phyloP scores from a whole-genome alignment of 2,113 vertebrate species.

The Calyptommatus sinebrachiatus region DNA sequence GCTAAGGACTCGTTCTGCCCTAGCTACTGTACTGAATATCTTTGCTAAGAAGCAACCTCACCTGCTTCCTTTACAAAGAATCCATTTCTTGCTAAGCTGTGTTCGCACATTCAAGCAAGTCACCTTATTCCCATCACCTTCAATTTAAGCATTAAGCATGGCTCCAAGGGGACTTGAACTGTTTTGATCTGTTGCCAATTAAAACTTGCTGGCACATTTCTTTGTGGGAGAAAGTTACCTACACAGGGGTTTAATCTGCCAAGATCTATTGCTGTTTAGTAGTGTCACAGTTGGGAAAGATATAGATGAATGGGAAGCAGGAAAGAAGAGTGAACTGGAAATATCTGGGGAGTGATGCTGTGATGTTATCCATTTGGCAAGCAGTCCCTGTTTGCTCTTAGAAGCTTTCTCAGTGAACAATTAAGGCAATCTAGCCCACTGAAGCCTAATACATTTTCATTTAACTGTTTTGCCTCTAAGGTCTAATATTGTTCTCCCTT shows the following conservation, averaged over 20 bases:
- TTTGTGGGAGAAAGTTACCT: not conserved
- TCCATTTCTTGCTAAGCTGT: not conserved
- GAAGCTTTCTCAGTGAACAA: conserved; percentile 11
- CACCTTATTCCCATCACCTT: conserved; percentile 1
- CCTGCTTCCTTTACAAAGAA: not conserved
- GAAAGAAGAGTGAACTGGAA: conserved; percentile 37
- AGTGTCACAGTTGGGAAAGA: conserved; percentile 26
- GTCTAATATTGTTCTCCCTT: conserved; percentile 10
- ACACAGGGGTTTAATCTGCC: conserved; percentile 3
- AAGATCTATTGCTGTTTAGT: not conserved
- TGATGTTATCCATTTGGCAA: conserved; percentile 43
- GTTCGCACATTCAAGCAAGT: not conserved
- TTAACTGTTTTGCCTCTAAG: conserved; percentile 16
- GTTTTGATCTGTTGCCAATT: conserved; percentile 35
- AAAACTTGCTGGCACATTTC: conserved; percentile 5
- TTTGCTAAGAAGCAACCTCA: too few relatives aligned
- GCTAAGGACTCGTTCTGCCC: too few relatives aligned
- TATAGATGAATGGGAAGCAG: conserved; percentile 34
- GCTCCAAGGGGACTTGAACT: conserved; percentile 30
- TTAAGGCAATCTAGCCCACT: not conserved
- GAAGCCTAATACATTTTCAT: not conserved
- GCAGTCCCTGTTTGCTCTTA: not conserved
- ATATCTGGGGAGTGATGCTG: conserved; percentile 36
- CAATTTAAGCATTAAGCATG: not conserved
- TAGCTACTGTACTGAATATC: too few relatives aligned